These are phyloP conservation scores for Cynopterus sphinx DNA, from an alignment of 2,797 vertebrate species.

Conservation along the genomic window DNA sequence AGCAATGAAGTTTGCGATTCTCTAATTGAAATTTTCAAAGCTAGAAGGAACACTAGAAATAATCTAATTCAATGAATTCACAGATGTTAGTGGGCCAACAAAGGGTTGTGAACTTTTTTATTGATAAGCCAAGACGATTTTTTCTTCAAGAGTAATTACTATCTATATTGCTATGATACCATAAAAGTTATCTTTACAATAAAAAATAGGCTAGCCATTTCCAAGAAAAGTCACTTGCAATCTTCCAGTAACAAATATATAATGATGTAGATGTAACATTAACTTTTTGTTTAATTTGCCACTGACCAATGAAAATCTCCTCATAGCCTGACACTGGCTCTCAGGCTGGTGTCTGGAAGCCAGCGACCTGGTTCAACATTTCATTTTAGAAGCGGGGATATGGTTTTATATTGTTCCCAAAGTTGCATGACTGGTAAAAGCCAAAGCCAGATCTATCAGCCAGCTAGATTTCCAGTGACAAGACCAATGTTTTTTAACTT, in stretches of 20 bases:
- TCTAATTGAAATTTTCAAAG: neutral
- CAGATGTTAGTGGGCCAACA: neutral
- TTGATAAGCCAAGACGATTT: slow-evolving; percentile 18
- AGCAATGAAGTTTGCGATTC: neutral
- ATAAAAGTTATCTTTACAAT: slow-evolving; percentile 65
- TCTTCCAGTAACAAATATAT: slow-evolving; percentile 72
- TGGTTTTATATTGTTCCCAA: neutral
- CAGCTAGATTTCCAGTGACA: neutral
- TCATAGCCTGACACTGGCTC: neutral
- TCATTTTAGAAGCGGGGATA: slow-evolving; percentile 31
- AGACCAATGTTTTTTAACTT: neutral
- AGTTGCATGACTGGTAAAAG: neutral
- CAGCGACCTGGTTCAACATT: neutral
- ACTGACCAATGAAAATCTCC: slow-evolving; percentile 48
- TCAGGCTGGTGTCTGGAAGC: slow-evolving; percentile 27
- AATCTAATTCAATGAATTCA: slow-evolving; percentile 47
- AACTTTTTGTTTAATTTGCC: slow-evolving; percentile 51
- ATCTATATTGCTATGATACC: slow-evolving; percentile 45
- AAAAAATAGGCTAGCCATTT: slow-evolving; percentile 63
- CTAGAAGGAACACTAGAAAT: slow-evolving; percentile 6
- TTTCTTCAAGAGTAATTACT: slow-evolving; percentile 31
- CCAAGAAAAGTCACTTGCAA: slow-evolving; percentile 64
- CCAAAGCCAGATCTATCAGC: neutral
- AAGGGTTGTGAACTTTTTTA: slow-evolving; percentile 25
- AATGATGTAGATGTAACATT: slow-evolving; percentile 51